Percentiles rank a stretch among this genome's conserved stretches.
These are phyloP conservation scores for Prorops nasuta DNA, from an alignment of 1,140 invertebrate species.

Conservation along the genomic window DNA sequence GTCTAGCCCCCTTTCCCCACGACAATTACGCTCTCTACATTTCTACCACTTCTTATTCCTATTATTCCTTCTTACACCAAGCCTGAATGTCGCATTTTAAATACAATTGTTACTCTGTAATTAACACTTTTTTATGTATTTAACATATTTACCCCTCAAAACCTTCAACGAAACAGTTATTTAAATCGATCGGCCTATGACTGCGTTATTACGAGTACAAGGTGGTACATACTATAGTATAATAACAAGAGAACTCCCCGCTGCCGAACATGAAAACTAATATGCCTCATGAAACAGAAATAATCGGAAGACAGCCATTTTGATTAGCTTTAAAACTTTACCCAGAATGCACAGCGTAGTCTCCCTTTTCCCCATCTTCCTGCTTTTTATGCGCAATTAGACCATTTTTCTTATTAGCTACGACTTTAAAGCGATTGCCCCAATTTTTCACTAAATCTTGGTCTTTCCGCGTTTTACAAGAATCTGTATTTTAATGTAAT, in stretches of 20 bases:
- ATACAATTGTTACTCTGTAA: neutral
- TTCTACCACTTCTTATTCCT: neutral
- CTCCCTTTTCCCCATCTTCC: slow-evolving; percentile 16
- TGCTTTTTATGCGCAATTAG: slow-evolving; percentile 13
- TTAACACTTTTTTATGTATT: neutral
- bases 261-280: neutral
- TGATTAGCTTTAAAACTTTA: slow-evolving; percentile 35
- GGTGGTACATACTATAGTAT: neutral
- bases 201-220: neutral
- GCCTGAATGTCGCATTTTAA: neutral
- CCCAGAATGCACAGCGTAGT: slow-evolving; percentile 34
- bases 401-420: neutral
- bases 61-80: neutral
- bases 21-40: too few species aligned
- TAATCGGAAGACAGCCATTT: slow-evolving; percentile 30
- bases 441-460: neutral
- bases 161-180: neutral
- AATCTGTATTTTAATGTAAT: neutral
- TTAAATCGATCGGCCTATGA: too few species aligned
- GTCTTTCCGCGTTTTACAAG: too few species aligned
- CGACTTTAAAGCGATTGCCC: neutral
- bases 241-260: neutral
- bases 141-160: neutral
- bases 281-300: slow-evolving; percentile 18
- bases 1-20: slow-evolving; percentile 8